Percentiles rank a stretch among this genome's conserved stretches.
These are phyloP conservation scores for Apogon talboti DNA, from an alignment of 2,797 vertebrate species.

Conservation along the genomic window DNA sequence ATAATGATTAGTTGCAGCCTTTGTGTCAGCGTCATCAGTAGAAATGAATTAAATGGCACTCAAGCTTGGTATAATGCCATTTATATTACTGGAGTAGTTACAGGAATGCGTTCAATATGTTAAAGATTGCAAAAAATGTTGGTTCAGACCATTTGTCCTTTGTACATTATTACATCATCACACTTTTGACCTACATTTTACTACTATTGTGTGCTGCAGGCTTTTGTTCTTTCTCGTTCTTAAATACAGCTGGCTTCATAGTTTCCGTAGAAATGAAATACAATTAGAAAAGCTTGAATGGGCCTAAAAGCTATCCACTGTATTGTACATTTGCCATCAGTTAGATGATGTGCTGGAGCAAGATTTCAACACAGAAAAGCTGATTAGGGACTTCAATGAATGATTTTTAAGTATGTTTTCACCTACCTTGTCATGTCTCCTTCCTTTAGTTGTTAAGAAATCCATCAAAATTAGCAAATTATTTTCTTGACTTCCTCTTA, in stretches of 20 bases:
- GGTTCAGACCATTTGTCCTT: neutral
- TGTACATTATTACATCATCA: neutral
- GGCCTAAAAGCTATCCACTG: neutral
- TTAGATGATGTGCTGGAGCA: neutral
- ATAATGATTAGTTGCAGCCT: neutral
- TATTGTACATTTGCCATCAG: conserved; percentile 4
- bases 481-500: conserved; percentile 37
- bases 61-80: neutral
- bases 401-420: neutral
- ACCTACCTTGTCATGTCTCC: conserved; percentile 46
- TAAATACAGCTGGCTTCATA: conserved; percentile 27
- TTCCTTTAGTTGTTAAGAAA: neutral
- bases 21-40: neutral
- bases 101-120: neutral
- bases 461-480: conserved; percentile 18
- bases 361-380: neutral
- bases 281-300: conserved; percentile 5
- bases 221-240: conserved; percentile 29
- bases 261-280: conserved; percentile 24
- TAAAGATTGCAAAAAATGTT: neutral
- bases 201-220: neutral
- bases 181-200: conserved; percentile 6
- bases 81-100: neutral
- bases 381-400: neutral
- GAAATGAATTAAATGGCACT: neutral